Base-by-base conservation (phyloP, 2,888 invertebrate genomes). In the Hyles lineata region DNA sequence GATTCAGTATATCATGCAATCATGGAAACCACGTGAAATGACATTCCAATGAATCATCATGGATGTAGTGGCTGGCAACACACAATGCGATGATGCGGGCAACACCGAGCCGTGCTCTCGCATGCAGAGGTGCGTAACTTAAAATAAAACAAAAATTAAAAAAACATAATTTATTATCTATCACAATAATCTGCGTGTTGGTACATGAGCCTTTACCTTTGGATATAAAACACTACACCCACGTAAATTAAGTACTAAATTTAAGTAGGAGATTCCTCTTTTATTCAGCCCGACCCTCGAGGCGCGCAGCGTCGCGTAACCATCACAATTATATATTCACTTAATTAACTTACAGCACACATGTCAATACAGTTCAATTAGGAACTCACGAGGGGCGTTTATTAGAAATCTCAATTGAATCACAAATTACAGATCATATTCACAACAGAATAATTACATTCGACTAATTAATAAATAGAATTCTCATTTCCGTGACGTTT, bases 211-310 rank as follows among this genome's bases (percentile, higher is more conserved):
- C 89, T 83, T 86, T 82, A 90, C 89, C 90, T 89, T 90, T 90
- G 88, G 88, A 90, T 86, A 86, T 83, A 83, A 75, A 79, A 79
- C 83, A 87, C 80, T 80, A 84, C 75, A 81, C 90, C 91, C 90
- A 89, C 90, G 43, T 90, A 88, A 84, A 83, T 89, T 92, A 93
- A 93, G 94, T 94, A 94, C 93, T 92, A 90, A 83, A 75, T 87
- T 90, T 93, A 93, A 93, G 92, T 91, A 90, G 85, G 92, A 94
- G 93, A 93, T 93, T 94, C 92, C 86, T 80, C 82, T 81, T 71
- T 78, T 77, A 50, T 67, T 67, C 67, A 67, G 67, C 50, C 63
- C 67, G 23, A 63, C n/a, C 63, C 63, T 50, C 23, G 67, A 67
- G 67, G 43, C 50, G 15, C 23, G 50, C 19, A 67, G 67, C 43